A percentile compares a stretch with the other conserved stretches of the same genome.
phyloP scores from a whole-genome alignment of 1,140 invertebrate genomes.

The Stenopsyche tienmushanensis region DNA sequence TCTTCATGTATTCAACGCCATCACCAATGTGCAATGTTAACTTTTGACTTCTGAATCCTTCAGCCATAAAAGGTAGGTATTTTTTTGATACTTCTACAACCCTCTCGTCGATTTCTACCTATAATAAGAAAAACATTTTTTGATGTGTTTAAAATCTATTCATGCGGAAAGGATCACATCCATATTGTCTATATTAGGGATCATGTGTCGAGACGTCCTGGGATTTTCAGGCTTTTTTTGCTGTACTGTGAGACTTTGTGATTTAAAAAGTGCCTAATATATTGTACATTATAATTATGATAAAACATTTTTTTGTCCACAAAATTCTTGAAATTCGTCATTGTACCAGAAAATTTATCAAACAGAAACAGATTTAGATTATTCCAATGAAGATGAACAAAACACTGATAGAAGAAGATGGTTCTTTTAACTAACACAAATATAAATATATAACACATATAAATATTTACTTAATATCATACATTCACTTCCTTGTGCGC shows the following conservation, averaged over 20 bases:
- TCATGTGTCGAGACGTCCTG: too few species aligned
- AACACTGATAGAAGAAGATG: too few species aligned
- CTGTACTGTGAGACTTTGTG: too few species aligned
- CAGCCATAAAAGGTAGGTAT: constrained; percentile 88
- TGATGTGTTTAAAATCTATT: neutral
- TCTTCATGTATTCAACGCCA: constrained; percentile 92
- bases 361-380: too few species aligned
- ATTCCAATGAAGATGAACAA: too few species aligned
- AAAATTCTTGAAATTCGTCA: too few species aligned
- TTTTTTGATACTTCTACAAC: constrained; percentile 92
- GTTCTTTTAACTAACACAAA: neutral
- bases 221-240: too few species aligned
- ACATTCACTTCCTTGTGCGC: too few species aligned
- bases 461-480: neutral
- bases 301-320: too few species aligned
- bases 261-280: too few species aligned
- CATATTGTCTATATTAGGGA: neutral
- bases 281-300: too few species aligned
- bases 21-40: constrained; percentile 85
- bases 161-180: neutral
- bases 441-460: neutral
- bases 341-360: too few species aligned
- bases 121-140: constrained; percentile 40
- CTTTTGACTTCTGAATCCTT: constrained; percentile 82
- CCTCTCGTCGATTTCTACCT: constrained; percentile 91